Conservation (phyloP, 2,113 vertebrate genomes). For the Cairina moschata region DNA sequence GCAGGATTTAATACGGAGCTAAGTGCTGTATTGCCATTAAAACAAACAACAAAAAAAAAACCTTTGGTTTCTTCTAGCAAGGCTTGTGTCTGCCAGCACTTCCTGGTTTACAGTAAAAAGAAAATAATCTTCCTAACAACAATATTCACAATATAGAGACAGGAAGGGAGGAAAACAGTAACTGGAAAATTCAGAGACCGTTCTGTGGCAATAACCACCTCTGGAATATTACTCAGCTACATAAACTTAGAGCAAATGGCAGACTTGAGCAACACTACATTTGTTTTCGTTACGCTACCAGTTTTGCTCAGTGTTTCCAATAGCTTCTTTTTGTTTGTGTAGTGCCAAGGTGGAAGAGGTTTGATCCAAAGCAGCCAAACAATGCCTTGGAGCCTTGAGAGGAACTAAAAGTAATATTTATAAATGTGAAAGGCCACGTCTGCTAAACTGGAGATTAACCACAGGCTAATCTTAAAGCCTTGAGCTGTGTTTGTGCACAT, state of each 20-base stretch:
- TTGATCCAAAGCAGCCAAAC: not conserved
- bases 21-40: not conserved
- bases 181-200: not conserved
- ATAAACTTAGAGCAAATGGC: not conserved
- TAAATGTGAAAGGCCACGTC: not conserved
- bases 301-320: not conserved
- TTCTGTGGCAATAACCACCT: not conserved
- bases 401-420: not conserved
- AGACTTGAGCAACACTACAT: not conserved
- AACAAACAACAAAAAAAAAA: not conserved
- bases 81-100: not conserved
- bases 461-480: not conserved
- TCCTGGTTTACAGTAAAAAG: not conserved
- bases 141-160: not conserved
- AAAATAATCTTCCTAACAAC: not conserved
- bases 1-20: not conserved
- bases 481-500: not conserved
- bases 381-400: not conserved
- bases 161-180: not conserved
- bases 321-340: not conserved
- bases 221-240: not conserved
- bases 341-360: not conserved
- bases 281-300: not conserved
- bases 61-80: not conserved
- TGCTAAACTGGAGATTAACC: not conserved